phyloP scores from a whole-genome alignment of 2,888 invertebrate genomes.

The Anorthoa munda region DNA sequence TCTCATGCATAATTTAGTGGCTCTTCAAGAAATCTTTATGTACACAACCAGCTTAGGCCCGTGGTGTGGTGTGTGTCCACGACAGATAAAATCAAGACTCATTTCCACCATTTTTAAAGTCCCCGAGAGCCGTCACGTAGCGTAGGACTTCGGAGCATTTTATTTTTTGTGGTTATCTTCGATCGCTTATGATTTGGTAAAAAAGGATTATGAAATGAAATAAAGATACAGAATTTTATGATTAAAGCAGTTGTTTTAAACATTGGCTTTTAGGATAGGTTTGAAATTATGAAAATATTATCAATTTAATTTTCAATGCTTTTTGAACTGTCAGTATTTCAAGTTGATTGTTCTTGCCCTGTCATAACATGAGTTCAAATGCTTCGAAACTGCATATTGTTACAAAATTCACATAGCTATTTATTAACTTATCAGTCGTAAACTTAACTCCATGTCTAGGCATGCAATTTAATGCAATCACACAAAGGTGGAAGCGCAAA shows the following conservation, averaged over 20 bases:
- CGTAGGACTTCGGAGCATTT: conserved; percentile 69
- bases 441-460: conserved; percentile 5
- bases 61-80: conserved; percentile 60
- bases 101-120: conserved; percentile 68
- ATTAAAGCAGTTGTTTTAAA: neutral
- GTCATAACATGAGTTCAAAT: neutral
- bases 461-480: conserved; percentile 18
- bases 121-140: conserved; percentile 68
- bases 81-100: conserved; percentile 71
- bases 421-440: conserved; percentile 24
- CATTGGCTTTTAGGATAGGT: neutral
- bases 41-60: conserved; percentile 52
- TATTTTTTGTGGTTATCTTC: conserved; percentile 68
- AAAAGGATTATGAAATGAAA: conserved; percentile 41
- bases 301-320: neutral
- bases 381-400: neutral
- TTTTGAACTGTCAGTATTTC: neutral
- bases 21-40: conserved; percentile 23
- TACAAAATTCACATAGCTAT: neutral
- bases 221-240: conserved; percentile 9
- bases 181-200: conserved; percentile 58
- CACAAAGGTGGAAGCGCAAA: conserved; percentile 19
- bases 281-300: neutral
- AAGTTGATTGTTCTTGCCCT: neutral
- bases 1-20: conserved; percentile 38